Conservation (phyloP, 1,140 invertebrate genomes). For the Sarcophaga bullata region DNA sequence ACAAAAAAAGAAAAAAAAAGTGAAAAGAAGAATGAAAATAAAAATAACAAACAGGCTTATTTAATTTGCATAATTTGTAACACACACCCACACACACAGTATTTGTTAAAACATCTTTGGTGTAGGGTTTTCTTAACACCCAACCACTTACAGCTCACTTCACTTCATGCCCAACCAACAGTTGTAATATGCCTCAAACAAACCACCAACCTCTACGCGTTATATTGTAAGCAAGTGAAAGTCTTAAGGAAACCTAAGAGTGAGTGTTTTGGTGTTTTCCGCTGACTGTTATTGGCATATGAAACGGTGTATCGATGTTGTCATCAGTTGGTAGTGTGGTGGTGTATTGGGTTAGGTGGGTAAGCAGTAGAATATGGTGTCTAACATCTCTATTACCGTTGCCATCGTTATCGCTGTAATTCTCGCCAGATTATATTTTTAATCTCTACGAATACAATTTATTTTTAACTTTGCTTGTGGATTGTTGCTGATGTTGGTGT, state of each 20-base stretch:
- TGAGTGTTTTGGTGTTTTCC: too few species aligned
- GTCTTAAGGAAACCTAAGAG: too few species aligned
- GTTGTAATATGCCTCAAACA: too few species aligned
- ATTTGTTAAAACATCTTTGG: slow-evolving; percentile 34
- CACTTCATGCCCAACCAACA: too few species aligned
- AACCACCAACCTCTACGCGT: too few species aligned
- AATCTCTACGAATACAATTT: slow-evolving; percentile 18
- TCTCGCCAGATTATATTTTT: slow-evolving; percentile 31
- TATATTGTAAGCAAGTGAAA: too few species aligned
- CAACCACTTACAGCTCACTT: too few species aligned
- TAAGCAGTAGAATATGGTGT: not conserved
- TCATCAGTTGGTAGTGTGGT: too few species aligned
- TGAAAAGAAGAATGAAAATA: not conserved
- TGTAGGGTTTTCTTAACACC: not conserved
- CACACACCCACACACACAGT: too few species aligned
- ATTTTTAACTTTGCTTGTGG: not conserved
- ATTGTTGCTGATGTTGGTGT: not conserved
- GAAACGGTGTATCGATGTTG: too few species aligned
- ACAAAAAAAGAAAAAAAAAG: not conserved
- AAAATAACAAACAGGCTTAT: slow-evolving; percentile 27
- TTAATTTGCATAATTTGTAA: slow-evolving; percentile 40
- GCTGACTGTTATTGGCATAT: too few species aligned
- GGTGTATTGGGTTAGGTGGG: not conserved
- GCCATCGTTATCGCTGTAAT: slow-evolving; percentile 36
- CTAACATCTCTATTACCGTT: slow-evolving; percentile 29